A percentile compares a stretch with the other conserved stretches of the same genome.
These are phyloP conservation scores for Erinaceus europaeus DNA, from an alignment of 2,113 vertebrate genomes.

Conservation along the genomic window DNA sequence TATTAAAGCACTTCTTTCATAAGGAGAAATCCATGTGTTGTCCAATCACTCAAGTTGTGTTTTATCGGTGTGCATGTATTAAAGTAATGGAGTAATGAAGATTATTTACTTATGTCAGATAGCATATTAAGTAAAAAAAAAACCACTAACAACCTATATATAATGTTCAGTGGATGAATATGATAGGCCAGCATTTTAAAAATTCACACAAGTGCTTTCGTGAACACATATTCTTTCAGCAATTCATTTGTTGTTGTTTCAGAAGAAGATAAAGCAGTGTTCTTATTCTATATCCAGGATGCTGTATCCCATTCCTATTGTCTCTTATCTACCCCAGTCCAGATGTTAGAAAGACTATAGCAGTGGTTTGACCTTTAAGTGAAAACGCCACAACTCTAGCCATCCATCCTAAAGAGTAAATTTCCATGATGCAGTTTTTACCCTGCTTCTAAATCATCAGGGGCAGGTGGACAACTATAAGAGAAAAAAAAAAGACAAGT, in stretches of 20 bases:
- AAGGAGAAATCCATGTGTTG: constrained; percentile 5
- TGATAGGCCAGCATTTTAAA: not conserved
- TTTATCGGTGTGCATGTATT: constrained; percentile 10
- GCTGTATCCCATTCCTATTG: not conserved
- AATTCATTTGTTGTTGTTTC: not conserved
- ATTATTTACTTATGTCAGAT: constrained; percentile 34
- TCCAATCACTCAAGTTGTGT: not conserved
- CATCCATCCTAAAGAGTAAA: not conserved
- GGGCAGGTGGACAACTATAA: constrained; percentile 57
- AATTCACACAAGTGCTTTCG: not conserved
- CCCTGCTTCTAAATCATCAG: constrained; percentile 34
- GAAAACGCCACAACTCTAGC: not conserved
- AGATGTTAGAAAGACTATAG: not conserved
- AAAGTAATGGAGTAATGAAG: not conserved
- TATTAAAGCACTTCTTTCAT: constrained; percentile 20
- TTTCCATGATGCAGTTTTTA: not conserved
- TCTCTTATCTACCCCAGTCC: not conserved
- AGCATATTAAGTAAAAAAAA: not conserved
- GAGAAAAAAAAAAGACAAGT: constrained; percentile 62
- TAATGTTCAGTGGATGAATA: constrained; percentile 1
- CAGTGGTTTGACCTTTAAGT: not conserved
- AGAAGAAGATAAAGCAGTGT: not conserved
- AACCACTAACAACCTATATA: not conserved
- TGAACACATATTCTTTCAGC: constrained; percentile 4
- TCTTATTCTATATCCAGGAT: not conserved